A percentile compares a stretch with the other conserved stretches of the same genome.
Conservation (phyloP, 2,113 vertebrate genomes). For the Megatriorchis doriae region DNA sequence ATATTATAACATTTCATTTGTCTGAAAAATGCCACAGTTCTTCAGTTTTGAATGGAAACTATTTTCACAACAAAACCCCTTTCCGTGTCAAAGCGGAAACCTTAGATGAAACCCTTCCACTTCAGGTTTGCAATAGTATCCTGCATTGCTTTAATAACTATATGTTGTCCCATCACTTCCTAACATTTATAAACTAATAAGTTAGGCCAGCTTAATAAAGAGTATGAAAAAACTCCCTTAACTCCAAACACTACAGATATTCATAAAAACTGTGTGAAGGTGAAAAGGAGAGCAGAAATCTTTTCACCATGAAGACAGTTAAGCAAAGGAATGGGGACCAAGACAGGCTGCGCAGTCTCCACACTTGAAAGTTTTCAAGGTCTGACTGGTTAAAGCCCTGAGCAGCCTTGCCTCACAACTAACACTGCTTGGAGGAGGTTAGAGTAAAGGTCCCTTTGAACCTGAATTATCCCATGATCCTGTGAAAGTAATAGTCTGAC, state of each 20-base stretch:
- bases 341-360: not conserved
- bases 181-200: not conserved
- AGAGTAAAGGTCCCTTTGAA: conserved; percentile 8
- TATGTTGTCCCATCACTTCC: not conserved
- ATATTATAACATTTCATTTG: not conserved
- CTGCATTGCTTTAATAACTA: not conserved
- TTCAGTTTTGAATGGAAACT: not conserved
- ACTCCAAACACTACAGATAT: not conserved
- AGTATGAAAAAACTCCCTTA: not conserved
- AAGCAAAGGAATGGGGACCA: not conserved
- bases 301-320: not conserved
- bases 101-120: not conserved
- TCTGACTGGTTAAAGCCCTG: not conserved
- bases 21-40: not conserved
- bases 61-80: not conserved
- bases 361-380: not conserved
- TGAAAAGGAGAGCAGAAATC: not conserved
- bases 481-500: not conserved
- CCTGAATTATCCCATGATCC: not conserved
- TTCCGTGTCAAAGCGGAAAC: not conserved
- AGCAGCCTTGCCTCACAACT: not conserved
- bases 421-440: not conserved
- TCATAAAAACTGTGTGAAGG: not conserved
- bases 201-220: not conserved
- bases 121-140: not conserved